Conservation (phyloP, 1,140 invertebrate species). For the Pseudomyrmex flavicornis region DNA sequence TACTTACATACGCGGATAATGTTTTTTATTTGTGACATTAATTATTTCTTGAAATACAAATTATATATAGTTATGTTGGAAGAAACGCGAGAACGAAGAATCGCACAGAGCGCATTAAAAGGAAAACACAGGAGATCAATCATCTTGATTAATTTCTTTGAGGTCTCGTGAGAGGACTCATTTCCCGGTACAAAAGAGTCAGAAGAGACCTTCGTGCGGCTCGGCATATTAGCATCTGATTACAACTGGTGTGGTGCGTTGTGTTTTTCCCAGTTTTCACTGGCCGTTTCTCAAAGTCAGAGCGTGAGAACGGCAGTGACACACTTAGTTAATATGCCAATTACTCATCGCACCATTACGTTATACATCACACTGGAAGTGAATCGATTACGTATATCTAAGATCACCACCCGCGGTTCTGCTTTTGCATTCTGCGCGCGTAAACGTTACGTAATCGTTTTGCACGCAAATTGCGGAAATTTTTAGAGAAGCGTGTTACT, state of each 20-base stretch:
- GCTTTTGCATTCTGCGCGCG: neutral
- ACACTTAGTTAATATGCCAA: slow-evolving; percentile 59
- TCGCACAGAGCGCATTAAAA: neutral
- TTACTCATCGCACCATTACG: slow-evolving; percentile 39
- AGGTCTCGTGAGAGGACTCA: slow-evolving; percentile 16
- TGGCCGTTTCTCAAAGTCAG: slow-evolving; percentile 49
- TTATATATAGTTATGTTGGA: too few relatives aligned
- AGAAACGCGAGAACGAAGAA: neutral
- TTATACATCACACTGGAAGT: slow-evolving; percentile 3
- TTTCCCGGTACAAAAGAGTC: neutral
- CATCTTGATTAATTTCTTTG: slow-evolving; percentile 3
- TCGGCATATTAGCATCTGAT: slow-evolving; percentile 55
- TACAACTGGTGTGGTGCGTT: neutral
- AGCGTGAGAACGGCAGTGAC: slow-evolving; percentile 71
- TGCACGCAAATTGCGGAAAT: too few relatives aligned
- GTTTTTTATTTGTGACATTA: slow-evolving; percentile 9
- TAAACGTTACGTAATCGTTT: neutral
- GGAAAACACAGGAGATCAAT: neutral
- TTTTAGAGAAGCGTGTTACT: too few relatives aligned
- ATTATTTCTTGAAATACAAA: slow-evolving; percentile 16
- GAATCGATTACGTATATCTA: slow-evolving; percentile 44
- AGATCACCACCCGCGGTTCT: neutral
- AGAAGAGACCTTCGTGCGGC: slow-evolving; percentile 42
- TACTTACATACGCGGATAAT: neutral
- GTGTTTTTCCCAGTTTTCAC: slow-evolving; percentile 45